Conservation (phyloP, 2,113 vertebrate species). For the Salminus brasiliensis region DNA sequence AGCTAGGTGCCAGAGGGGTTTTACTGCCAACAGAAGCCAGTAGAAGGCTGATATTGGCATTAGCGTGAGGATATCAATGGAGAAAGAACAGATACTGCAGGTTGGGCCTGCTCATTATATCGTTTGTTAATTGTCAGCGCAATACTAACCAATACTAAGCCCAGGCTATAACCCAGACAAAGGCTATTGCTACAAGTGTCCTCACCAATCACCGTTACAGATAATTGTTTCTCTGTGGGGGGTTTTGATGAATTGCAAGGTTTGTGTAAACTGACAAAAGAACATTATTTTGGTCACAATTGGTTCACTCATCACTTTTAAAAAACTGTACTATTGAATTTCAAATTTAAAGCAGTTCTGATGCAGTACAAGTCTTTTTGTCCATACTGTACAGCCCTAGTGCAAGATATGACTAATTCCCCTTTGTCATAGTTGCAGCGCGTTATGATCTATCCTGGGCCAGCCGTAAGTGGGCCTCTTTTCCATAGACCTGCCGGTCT, state of each 20-base stretch:
- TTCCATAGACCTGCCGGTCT: slow-evolving; percentile 42
- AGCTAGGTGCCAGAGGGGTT: background rate
- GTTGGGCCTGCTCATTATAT: background rate
- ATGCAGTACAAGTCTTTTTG: background rate
- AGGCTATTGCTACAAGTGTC: no score
- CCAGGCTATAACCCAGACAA: no score
- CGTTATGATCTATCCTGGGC: slow-evolving; percentile 25
- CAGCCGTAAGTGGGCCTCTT: slow-evolving; percentile 29
- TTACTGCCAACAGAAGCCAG: background rate
- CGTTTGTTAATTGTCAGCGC: background rate
- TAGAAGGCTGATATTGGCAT: background rate
- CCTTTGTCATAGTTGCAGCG: background rate
- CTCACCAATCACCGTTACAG: no score
- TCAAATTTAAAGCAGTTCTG: no score
- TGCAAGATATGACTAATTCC: background rate
- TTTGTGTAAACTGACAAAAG: no score
- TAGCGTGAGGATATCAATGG: background rate
- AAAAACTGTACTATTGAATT: no score
- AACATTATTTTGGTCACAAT: no score
- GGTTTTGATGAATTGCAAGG: no score
- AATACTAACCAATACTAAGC: background rate
- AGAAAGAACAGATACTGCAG: background rate
- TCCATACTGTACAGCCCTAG: background rate
- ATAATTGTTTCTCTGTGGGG: no score
- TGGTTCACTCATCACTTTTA: no score